Conservation (phyloP, 2,888 invertebrate genomes). For the Trichopoda pennipes region DNA sequence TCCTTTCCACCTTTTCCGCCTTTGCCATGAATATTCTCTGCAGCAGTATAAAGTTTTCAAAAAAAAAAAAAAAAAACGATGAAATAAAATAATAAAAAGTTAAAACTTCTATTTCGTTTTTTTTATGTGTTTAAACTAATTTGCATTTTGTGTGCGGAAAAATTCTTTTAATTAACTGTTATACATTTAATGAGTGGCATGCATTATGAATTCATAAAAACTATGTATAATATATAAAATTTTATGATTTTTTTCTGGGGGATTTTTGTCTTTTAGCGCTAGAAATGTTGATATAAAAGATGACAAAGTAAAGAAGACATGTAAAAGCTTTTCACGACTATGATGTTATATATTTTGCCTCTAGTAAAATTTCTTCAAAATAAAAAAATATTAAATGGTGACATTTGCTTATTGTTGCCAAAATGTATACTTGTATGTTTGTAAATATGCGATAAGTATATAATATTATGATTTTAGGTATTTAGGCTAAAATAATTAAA, state of each 20-base stretch:
- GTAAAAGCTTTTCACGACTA: not conserved
- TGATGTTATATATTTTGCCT: not conserved
- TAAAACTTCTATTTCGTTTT: not conserved
- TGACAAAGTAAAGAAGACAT: constrained; percentile 41
- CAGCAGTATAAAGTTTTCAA: constrained; percentile 32
- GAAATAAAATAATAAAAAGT: not conserved
- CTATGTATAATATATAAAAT: not conserved
- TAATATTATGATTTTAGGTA: not conserved
- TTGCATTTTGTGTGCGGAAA: constrained; percentile 55
- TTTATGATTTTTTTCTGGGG: not conserved
- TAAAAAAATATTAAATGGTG: constrained; percentile 19
- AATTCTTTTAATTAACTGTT: constrained; percentile 66
- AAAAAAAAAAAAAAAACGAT: constrained; percentile 5
- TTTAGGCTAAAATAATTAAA: constrained; percentile 46
- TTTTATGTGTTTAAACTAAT: constrained; percentile 53
- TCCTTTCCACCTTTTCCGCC: not conserved
- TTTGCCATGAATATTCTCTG: not conserved
- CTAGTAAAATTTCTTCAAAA: constrained; percentile 1
- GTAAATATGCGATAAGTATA: not conserved
- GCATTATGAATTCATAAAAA: constrained; percentile 67
- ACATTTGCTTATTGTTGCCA: not conserved
- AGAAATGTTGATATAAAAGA: constrained; percentile 44
- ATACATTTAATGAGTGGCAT: constrained; percentile 65
- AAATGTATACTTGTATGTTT: not conserved
- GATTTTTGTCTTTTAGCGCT: not conserved